A percentile compares a stretch with the other conserved stretches of the same genome.
Evolutionary conservation across 2,888 invertebrate genomes (phyloP).

Genomic region (Philaethria dido): DNA sequence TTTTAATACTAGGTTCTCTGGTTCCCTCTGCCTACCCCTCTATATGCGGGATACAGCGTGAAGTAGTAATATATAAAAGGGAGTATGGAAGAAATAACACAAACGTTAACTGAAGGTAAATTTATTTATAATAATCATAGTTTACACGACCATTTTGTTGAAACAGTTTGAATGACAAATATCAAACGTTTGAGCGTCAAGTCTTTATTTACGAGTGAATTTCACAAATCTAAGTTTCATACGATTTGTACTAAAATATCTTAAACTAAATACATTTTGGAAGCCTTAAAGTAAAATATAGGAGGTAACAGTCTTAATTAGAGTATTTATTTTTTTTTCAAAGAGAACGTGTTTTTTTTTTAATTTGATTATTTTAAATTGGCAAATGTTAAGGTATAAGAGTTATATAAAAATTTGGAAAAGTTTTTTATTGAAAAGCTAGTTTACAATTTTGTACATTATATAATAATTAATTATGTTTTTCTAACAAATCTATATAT

Average conservation of each 20-base stretch:
- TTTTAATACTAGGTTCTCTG: too few relatives aligned
- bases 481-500: neutral
- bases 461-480: neutral
- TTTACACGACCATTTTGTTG: slow-evolving; percentile 22
- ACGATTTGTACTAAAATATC: slow-evolving; percentile 31
- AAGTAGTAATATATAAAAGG: neutral
- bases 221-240: slow-evolving; percentile 22
- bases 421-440: slow-evolving; percentile 9
- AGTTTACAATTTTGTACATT: neutral
- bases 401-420: slow-evolving; percentile 4
- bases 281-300: slow-evolving; percentile 40
- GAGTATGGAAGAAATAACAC: neutral
- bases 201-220: slow-evolving; percentile 7
- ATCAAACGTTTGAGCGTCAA: slow-evolving; percentile 13
- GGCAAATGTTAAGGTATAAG: neutral
- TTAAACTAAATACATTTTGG: slow-evolving; percentile 37
- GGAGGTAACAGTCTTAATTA: slow-evolving; percentile 42
- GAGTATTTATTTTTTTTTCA: slow-evolving; percentile 22
- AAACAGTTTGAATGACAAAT: slow-evolving; percentile 19
- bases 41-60: too few relatives aligned
- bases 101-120: slow-evolving; percentile 38
- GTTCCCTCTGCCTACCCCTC: too few relatives aligned
- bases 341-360: neutral
- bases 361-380: neutral
- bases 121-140: slow-evolving; percentile 37